phyloP scores from a whole-genome alignment of 1,140 invertebrate genomes.

The Ceratoteleas bidentatus region DNA sequence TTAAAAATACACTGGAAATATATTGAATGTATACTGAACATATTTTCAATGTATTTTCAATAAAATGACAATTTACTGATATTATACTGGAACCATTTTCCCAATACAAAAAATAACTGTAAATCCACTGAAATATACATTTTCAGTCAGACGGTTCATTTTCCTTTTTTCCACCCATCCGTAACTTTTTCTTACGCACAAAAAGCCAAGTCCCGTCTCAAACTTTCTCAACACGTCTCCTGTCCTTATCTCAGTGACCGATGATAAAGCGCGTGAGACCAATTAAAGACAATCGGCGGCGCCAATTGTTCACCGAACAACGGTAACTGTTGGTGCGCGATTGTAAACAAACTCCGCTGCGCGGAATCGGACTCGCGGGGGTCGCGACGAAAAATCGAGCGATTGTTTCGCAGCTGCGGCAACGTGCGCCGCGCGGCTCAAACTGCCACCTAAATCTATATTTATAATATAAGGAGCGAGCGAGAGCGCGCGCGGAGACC shows the following conservation, averaged over 20 bases:
- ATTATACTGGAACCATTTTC: too few species aligned
- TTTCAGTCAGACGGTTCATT: too few species aligned
- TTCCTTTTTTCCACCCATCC: too few species aligned
- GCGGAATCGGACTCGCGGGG: not conserved
- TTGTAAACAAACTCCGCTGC: slow-evolving; percentile 1
- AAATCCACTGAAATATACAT: too few species aligned
- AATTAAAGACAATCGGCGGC: slow-evolving; percentile 54
- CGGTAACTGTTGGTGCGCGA: not conserved
- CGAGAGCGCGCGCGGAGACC: slow-evolving; percentile 27
- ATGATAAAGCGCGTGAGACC: slow-evolving; percentile 53
- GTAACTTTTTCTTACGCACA: not conserved
- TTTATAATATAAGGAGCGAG: slow-evolving; percentile 66
- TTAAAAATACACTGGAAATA: too few species aligned
- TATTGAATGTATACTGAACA: too few species aligned
- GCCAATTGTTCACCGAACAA: slow-evolving; percentile 16
- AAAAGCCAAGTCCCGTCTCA: not conserved
- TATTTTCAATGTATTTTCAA: too few species aligned
- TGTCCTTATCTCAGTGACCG: slow-evolving; percentile 49
- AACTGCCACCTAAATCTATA: slow-evolving; percentile 69
- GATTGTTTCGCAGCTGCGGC: slow-evolving; percentile 34
- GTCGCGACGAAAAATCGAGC: slow-evolving; percentile 14
- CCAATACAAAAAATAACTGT: too few species aligned
- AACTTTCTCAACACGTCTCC: slow-evolving; percentile 1
- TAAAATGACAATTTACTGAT: too few species aligned
- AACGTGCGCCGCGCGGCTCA: slow-evolving; percentile 56